Conservation (phyloP, 2,888 invertebrate genomes). For the Lamproptera curius region DNA sequence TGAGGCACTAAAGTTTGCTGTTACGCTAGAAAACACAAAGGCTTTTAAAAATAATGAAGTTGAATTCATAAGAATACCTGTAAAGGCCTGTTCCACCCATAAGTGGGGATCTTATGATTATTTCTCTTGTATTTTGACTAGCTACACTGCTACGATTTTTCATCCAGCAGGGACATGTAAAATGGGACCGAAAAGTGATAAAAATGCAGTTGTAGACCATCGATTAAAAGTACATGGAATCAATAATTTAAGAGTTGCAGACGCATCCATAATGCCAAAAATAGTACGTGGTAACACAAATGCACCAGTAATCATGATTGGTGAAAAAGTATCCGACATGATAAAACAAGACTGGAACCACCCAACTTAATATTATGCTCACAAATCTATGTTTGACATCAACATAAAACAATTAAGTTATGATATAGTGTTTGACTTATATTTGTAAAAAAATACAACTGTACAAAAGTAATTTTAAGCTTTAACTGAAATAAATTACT, state of each 20-base stretch:
- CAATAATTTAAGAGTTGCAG: slow-evolving; percentile 81
- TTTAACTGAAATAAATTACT: too few species aligned
- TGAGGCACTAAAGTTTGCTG: slow-evolving; percentile 77
- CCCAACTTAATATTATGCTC: background rate
- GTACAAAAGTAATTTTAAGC: too few species aligned
- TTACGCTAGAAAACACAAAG: slow-evolving; percentile 75
- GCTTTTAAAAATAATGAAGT: slow-evolving; percentile 75
- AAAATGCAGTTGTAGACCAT: slow-evolving; percentile 50
- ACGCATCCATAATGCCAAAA: slow-evolving; percentile 89
- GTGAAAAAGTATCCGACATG: slow-evolving; percentile 75
- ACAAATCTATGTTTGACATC: too few species aligned
- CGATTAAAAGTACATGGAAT: slow-evolving; percentile 53
- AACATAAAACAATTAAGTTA: too few species aligned
- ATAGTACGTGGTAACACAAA: slow-evolving; percentile 90
- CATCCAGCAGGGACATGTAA: slow-evolving; percentile 62
- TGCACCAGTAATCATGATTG: slow-evolving; percentile 91
- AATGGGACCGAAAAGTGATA: slow-evolving; percentile 60
- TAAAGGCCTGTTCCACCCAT: slow-evolving; percentile 74
- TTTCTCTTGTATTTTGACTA: slow-evolving; percentile 81
- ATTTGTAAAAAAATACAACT: too few species aligned
- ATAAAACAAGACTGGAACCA: slow-evolving; percentile 58
- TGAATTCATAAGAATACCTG: slow-evolving; percentile 68
- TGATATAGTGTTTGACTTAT: too few species aligned
- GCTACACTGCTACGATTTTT: slow-evolving; percentile 78
- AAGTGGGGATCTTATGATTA: slow-evolving; percentile 80